phyloP scores from a whole-genome alignment of 2,797 vertebrate genomes.

The Gymnoscopelus microlampas region DNA sequence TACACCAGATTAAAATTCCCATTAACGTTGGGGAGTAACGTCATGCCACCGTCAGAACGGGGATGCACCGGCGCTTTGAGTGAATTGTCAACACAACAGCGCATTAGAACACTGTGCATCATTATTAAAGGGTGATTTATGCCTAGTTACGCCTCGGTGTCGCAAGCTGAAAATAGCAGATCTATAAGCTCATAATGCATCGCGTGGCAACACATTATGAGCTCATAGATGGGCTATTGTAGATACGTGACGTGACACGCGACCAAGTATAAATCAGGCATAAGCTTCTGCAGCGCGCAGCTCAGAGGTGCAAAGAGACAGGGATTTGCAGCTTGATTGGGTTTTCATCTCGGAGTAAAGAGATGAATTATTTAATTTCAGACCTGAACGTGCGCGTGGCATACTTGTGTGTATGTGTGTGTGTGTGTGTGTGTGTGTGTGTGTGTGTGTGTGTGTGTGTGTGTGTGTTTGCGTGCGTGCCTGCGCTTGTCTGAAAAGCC shows the following conservation, averaged over 20 bases:
- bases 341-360: slow-evolving; percentile 88
- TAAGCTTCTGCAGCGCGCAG: slow-evolving; percentile 60
- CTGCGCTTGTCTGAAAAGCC: slow-evolving; percentile 55
- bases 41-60: slow-evolving; percentile 68
- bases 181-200: too few relatives aligned
- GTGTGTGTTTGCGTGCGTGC: slow-evolving; percentile 14
- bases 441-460: slow-evolving; percentile 23
- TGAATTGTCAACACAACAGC: slow-evolving; percentile 71
- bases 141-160: too few relatives aligned
- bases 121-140: slow-evolving; percentile 73
- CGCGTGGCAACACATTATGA: too few relatives aligned
- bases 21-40: slow-evolving; percentile 56
- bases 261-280: too few relatives aligned
- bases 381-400: slow-evolving; percentile 63
- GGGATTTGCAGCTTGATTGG: slow-evolving; percentile 91
- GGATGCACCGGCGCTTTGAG: slow-evolving; percentile 67
- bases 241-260: too few relatives aligned
- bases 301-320: slow-evolving; percentile 86
- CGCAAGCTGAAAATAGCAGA: too few relatives aligned
- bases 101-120: slow-evolving; percentile 82
- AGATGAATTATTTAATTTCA: slow-evolving; percentile 90
- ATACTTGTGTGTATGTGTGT: slow-evolving; percentile 18
- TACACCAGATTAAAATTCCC: slow-evolving; percentile 72
- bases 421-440: slow-evolving; percentile 16
- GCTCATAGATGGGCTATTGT: too few relatives aligned